Evolutionary conservation across 2,888 invertebrate species (phyloP), one percentile per base, ranked within the genome.

Genomic region (Eledona agricola): DNA sequence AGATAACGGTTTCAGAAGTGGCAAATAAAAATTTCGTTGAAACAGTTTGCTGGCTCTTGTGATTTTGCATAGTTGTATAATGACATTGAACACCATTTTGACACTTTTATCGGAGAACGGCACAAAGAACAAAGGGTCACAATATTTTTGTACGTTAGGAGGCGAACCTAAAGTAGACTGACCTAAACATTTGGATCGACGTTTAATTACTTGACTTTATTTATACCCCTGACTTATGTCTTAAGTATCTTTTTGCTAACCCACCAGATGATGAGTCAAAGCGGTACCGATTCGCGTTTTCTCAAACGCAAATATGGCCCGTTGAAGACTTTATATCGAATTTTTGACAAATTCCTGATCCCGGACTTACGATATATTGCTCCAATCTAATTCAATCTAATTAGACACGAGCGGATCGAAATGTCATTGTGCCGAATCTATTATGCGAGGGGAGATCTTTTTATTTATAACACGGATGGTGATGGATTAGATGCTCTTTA

Each of bases 21-120:
- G 90, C 69, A 90, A 87, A 72, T 90, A 91, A 75, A 90, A 89
- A 42, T 90, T 89, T 71, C 89, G 86, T 40, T 90, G 90, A 68
- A 90, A 82, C 67, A 88, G 86, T 64, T 87, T 83, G 75, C 89
- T 88, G 73, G 85, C 85, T 66, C 90, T 88, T 52, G 90, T 91
- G 65, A 90, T 89, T 74, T 89, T 85, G 76, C 90, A 91, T 75
- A 85, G 88, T 70, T 88, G 87, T 83, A 88, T 64, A 74, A 75
- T 75, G 62, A 72, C 71, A 66, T 74, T 76, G 67, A 74, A 66
- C 57, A 71, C 67, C 73, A 72, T 72, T 56, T 72, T 70, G 65
- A 42, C 54, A 51, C 28, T 46, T 59, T 51, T 61, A 47, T 2
- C 31, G 47, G n/a, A 2, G 12, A 31, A 17, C 38, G 25, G 1